These are phyloP conservation scores for Enhydra lutris DNA, from an alignment of 2,113 vertebrate species.

Conservation along the genomic window DNA sequence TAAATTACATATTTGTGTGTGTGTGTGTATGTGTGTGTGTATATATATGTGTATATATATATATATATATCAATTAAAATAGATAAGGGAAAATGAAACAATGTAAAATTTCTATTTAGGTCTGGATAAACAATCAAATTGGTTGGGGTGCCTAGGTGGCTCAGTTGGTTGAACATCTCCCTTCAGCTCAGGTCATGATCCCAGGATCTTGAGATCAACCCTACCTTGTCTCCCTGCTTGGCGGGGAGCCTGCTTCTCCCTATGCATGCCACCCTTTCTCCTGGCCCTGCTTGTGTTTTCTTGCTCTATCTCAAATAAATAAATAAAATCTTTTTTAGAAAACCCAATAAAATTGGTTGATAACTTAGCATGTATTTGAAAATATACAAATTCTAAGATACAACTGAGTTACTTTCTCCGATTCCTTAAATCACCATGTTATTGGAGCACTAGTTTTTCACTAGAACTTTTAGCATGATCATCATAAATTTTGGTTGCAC, in stretches of 20 bases:
- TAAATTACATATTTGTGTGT: background rate
- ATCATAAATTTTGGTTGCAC: background rate
- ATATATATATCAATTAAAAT: background rate
- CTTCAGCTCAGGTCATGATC: background rate
- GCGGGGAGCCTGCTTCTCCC: background rate
- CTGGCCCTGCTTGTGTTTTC: background rate
- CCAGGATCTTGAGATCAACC: background rate
- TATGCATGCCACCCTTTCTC: background rate
- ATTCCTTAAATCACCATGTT: background rate
- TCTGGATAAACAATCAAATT: background rate
- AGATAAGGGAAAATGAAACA: background rate
- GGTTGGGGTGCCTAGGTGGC: background rate
- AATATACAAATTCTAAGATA: background rate
- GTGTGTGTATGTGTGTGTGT: background rate
- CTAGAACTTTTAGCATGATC: background rate
- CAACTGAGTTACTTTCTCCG: background rate
- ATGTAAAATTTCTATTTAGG: background rate
- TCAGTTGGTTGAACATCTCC: background rate
- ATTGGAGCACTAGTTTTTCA: background rate
- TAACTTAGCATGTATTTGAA: background rate
- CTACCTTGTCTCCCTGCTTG: background rate
- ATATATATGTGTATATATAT: background rate
- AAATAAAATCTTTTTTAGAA: background rate
- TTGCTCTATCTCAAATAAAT: background rate
- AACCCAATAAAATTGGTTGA: background rate